Evolutionary conservation across 2,113 vertebrate species (phyloP).

Genomic region (Ondatra zibethicus): DNA sequence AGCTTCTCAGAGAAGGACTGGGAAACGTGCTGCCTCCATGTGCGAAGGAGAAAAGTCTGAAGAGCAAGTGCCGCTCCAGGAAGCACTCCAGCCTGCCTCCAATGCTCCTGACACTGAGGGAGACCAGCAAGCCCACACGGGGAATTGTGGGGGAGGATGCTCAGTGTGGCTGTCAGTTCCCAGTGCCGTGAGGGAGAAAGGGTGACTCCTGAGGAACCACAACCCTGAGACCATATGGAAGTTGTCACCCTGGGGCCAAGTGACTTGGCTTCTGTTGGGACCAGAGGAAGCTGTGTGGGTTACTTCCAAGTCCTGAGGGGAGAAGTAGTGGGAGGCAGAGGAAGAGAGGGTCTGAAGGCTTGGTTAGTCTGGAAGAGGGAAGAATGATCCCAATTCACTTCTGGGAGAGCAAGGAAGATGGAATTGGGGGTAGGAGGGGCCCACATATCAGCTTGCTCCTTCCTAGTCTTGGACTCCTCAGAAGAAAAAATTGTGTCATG

Average conservation of each 20-base stretch:
- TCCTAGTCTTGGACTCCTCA: accelerated
- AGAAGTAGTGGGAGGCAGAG: too few species aligned
- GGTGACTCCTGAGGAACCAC: neutral
- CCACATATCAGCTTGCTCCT: neutral
- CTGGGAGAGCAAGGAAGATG: neutral
- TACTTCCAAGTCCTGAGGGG: neutral
- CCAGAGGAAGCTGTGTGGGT: accelerated
- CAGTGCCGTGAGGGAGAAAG: neutral
- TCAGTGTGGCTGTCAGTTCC: neutral
- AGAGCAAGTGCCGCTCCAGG: too few species aligned
- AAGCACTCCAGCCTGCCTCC: neutral
- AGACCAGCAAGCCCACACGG: too few species aligned
- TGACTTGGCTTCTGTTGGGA: neutral
- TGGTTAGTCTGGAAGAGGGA: neutral
- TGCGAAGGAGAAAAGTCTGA: too few species aligned
- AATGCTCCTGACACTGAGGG: neutral
- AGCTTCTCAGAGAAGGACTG: neutral
- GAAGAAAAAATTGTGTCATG: accelerated
- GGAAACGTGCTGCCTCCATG: neutral
- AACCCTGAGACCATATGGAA: neutral
- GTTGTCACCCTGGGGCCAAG: neutral
- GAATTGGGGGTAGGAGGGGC: accelerated
- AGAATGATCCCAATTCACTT: neutral
- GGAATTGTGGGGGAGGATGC: neutral
- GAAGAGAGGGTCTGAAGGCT: neutral